Evolutionary conservation across 2,888 invertebrate species (phyloP), one percentile per base, ranked within the genome.

Genomic region (Cyclophora punctaria): DNA sequence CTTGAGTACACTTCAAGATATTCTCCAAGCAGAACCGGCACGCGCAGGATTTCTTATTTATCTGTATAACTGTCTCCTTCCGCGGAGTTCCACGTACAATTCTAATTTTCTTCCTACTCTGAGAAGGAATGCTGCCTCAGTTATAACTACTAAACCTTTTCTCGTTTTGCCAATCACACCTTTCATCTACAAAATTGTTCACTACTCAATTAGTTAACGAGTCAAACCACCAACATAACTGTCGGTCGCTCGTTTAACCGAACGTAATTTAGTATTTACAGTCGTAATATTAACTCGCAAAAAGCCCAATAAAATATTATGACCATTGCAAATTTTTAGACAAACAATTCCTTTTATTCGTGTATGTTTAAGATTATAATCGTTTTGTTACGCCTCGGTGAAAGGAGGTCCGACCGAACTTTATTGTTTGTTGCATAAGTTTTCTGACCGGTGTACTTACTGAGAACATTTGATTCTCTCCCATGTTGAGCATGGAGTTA

Each of bases 371-470:
- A 5, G 4, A 37, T 37, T 20, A 20, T 20, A 5, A 37, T 37
- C 37, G 37, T 55, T 57, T 54, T 47, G 53, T 57, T 57, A 53
- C 52, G 57, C 55, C 65, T 67, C 58, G 60, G 78, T 77, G 78
- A 78, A 78, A 78, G 78, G 73, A 66, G 66, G 64, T 56, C 58
- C 66, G 67, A 72, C 58, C 66, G 67, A 72, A 70, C 70, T 73
- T 77, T 75, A 78, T 75, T 71, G 69, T 72, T 50, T 59, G 54
- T 48, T 78, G 67, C 74, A 67, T 73, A 77, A 78, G 66, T 62
- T 62, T 53, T 42, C 68, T 71, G 71, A 68, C 73, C 73, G 61
- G 20, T 20, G 20, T 20, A 20, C 20, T 20, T 58, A 73, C 69
- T 69, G 53, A 60, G 68, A 66, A 56, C 64, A 65, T 69, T 69